Evolutionary conservation across 2,113 vertebrate species (phyloP).

Genomic region (Castor canadensis): DNA sequence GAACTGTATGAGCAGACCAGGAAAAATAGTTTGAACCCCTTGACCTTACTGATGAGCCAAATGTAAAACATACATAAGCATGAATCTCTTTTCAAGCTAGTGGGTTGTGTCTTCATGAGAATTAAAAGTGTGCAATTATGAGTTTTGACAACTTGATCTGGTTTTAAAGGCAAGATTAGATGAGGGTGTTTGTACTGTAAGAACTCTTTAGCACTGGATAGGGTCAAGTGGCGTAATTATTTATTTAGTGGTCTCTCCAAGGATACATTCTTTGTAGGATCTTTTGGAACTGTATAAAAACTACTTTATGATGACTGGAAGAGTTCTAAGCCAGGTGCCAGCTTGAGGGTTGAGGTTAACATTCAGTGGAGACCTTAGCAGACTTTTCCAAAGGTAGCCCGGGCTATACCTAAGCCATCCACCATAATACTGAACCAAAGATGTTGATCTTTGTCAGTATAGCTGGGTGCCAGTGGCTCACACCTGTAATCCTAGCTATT

Average conservation of each 20-base stretch:
- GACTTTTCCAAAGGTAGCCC: background rate
- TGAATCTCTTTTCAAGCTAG: background rate
- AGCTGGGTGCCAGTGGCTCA: too few relatives aligned
- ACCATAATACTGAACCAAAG: background rate
- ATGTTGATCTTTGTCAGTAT: too few relatives aligned
- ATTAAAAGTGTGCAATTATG: too few relatives aligned
- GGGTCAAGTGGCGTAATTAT: background rate
- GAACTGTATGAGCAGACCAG: constrained; percentile 95
- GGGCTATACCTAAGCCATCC: too few relatives aligned
- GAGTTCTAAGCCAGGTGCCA: background rate
- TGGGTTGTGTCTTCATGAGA: background rate
- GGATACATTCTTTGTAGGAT: too few relatives aligned
- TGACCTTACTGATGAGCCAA: constrained; percentile 97
- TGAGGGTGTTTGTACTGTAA: background rate
- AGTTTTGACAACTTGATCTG: background rate
- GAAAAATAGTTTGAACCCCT: constrained; percentile 95
- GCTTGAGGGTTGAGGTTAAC: background rate
- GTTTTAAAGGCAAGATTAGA: background rate
- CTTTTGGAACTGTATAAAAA: background rate
- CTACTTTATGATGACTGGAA: background rate
- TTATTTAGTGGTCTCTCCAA: too few relatives aligned
- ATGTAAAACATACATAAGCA: constrained; percentile 86
- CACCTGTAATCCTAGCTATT: too few relatives aligned
- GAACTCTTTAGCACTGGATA: background rate
- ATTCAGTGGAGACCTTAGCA: background rate